Evolutionary conservation across 2,888 invertebrate species (phyloP), one percentile per base, ranked within the genome.

Genomic region (Noctua comes): DNA sequence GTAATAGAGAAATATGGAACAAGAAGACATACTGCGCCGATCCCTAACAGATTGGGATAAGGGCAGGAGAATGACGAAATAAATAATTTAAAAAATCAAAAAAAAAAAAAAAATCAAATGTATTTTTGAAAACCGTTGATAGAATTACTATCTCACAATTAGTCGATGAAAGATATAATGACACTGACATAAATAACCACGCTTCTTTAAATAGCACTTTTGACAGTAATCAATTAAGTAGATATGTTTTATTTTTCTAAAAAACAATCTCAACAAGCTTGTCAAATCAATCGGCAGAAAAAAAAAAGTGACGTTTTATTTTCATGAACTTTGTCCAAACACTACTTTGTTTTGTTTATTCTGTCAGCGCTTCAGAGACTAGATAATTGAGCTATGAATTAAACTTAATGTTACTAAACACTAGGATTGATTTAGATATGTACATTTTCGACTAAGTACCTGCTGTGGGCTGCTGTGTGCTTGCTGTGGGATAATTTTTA

Each of bases 301-400:
- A 54, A 1, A n/a, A 24, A n/a, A n/a, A 40, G 3, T 6, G 6
- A 36, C 16, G 18, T 3, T 11, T 1, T 36, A 13, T 21, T 27
- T n/a, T 31, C n/a, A 57, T 66, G 2, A 8, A 5, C 18, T 21
- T 27, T 24, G 1, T n/a, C 40, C 11, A 24, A 48, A 21, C 27
- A 21, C 27, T 10, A 16, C 31, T 13, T 46, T 31, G 8, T 5
- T 13, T 6, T 31, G 2, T 21, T 0, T 31, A 27, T 24, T 7
- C 11, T 59, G 57, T 8, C 31, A 73, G 18, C 54, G 16, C 1
- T 24, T 59, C 21, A 76, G 43, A 36, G 27, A 79, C 83, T 68
- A 79, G 68, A 76, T 16, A 7, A 7, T 59, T 24, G 2, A 8
- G 27, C 13, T 51, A 1, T 31, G 27, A 16, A 11, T n/a, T 11